Percentiles rank a stretch among this genome's conserved stretches.
These are phyloP conservation scores for Latheticus oryzae DNA, from an alignment of 2,888 invertebrate genomes.

Conservation along the genomic window DNA sequence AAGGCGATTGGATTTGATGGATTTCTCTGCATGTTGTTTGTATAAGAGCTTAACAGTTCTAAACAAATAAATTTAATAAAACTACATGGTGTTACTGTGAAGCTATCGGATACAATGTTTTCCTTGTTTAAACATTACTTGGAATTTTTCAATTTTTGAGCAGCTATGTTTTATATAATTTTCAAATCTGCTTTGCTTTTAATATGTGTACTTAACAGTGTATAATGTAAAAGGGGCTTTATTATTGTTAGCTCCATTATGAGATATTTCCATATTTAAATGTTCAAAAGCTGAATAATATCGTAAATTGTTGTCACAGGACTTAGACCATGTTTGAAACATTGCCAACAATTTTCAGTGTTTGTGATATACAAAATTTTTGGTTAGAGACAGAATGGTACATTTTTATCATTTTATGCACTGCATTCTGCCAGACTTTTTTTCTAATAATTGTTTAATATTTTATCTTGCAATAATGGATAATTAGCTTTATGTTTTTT, in stretches of 20 bases:
- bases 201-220: constrained; percentile 40
- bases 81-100: constrained; percentile 41
- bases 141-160: constrained; percentile 26
- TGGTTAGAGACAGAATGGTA: constrained; percentile 15
- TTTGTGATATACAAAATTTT: constrained; percentile 51
- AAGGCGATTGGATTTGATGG: constrained; percentile 26
- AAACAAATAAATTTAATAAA: constrained; percentile 37
- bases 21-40: constrained; percentile 38
- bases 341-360: constrained; percentile 49
- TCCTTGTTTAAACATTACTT: constrained; percentile 20
- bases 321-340: constrained; percentile 37
- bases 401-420: constrained; percentile 18
- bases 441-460: constrained; percentile 13
- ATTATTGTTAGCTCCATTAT: constrained; percentile 22
- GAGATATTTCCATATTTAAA: constrained; percentile 32
- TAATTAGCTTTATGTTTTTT: constrained; percentile 25
- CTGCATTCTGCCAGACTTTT: constrained; percentile 13
- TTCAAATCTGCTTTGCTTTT: constrained; percentile 37
- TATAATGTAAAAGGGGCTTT: constrained; percentile 37
- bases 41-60: constrained; percentile 37
- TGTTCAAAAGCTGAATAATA: constrained; percentile 21
- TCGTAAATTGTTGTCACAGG: constrained; percentile 22
- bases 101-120: constrained; percentile 27
- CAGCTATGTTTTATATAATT: constrained; percentile 35
- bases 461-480: constrained; percentile 27